A percentile compares a stretch with the other conserved stretches of the same genome.
Evolutionary conservation across 2,888 invertebrate species (phyloP).

Genomic region (Pterostichus madidus): DNA sequence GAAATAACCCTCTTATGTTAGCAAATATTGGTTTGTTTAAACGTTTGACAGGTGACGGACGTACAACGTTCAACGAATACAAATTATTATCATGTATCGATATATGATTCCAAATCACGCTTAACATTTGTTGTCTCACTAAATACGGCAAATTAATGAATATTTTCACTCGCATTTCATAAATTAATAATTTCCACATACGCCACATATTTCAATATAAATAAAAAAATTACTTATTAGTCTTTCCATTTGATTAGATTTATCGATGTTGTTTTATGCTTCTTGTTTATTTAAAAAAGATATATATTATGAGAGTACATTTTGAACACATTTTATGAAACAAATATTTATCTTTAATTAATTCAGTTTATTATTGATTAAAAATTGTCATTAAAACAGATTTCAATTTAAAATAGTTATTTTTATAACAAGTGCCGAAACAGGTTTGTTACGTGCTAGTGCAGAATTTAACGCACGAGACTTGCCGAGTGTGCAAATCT

Average conservation of each 20-base stretch:
- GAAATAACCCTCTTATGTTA: conserved; percentile 52
- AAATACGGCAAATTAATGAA: conserved; percentile 14
- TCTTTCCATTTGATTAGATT: not conserved
- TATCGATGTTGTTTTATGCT: too few species aligned
- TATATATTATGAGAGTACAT: too few species aligned
- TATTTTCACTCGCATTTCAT: conserved; percentile 8
- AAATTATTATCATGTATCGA: conserved; percentile 42
- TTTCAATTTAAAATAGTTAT: too few species aligned
- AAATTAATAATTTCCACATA: too few species aligned
- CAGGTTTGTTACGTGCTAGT: too few species aligned
- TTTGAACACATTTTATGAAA: not conserved
- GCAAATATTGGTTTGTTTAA: conserved; percentile 63
- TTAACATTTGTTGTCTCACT: not conserved
- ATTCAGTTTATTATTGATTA: conserved; percentile 18
- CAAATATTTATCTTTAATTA: conserved; percentile 30
- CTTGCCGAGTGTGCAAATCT: too few species aligned
- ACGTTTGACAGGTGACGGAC: conserved; percentile 46
- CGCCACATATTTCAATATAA: too few species aligned
- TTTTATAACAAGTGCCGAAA: too few species aligned
- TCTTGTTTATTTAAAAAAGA: too few species aligned
- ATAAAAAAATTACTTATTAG: too few species aligned
- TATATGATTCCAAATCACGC: conserved; percentile 3
- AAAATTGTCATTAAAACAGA: conserved; percentile 20
- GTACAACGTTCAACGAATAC: conserved; percentile 29
- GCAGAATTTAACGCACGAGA: too few species aligned